A percentile compares a stretch with the other conserved stretches of the same genome.
phyloP scores from a whole-genome alignment of 1,140 invertebrate species.

The Metaphire vulgaris region DNA sequence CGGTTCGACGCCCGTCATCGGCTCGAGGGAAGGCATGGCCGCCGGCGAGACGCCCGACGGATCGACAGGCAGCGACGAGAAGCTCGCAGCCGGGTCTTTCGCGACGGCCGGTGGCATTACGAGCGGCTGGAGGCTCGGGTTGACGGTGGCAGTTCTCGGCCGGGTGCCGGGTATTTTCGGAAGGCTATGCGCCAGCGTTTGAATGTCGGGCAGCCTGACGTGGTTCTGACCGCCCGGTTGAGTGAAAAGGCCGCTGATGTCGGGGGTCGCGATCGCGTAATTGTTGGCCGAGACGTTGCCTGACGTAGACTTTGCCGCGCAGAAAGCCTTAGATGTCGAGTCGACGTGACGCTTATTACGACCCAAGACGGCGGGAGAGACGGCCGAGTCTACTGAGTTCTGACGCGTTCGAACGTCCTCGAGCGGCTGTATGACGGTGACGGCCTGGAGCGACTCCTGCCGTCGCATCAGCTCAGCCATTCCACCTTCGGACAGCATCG shows the following conservation, averaged over 20 bases:
- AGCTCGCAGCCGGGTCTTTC: background rate
- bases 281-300: background rate
- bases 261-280: background rate
- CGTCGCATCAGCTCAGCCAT: background rate
- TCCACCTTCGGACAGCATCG: background rate
- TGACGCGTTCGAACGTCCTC: background rate
- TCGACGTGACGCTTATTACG: background rate
- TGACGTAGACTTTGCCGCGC: background rate
- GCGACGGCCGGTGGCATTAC: background rate
- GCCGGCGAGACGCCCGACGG: background rate
- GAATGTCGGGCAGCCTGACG: slow-evolving; percentile 25
- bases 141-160: background rate
- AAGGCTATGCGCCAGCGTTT: slow-evolving; percentile 22
- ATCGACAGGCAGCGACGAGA: background rate
- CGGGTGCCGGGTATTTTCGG: slow-evolving; percentile 14
- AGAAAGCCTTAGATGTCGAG: background rate
- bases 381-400: background rate
- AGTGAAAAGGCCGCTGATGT: background rate
- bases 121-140: background rate
- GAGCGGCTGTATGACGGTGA: background rate
- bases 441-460: slow-evolving; percentile 16
- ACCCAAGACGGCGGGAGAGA: background rate
- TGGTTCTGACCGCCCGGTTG: slow-evolving; percentile 17
- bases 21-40: background rate
- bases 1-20: background rate